Base-by-base conservation (phyloP, 1,140 invertebrate genomes). In the Drosophila tsacasi region DNA sequence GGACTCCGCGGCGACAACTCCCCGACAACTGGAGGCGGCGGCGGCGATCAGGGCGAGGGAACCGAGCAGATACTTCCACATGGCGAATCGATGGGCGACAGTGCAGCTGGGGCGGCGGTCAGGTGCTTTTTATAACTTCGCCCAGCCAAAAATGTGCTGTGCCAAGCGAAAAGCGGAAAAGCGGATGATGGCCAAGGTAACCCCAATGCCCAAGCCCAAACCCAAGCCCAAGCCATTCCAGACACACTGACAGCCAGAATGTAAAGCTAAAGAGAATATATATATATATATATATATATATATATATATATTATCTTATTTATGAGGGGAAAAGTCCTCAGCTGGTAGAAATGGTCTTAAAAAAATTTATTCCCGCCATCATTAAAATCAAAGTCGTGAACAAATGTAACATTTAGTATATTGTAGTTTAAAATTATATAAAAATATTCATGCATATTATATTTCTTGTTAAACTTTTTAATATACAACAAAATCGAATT, bases 1-100 rank as follows among this genome's bases (percentile, higher is more conserved):
- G 13, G 13, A 21, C 13, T 64, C 44, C 1, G 19, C 17, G 6
- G 19, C 64, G 2, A 21, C 58, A 5, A 27, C 25, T 49, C 19
- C 60, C 12, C 39, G 40, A 4, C 21, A 65, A 5, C 42, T n/a
- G 19, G 64, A 9, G 21, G 17, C 37, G 13, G 40, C 42, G 3
- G 23, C 64, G n/a, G n/a, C n/a, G 10, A 47, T 3, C 1, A 47
- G 3, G n/a, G 32, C 27, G 23, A 67, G 13, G n/a, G n/a, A 64
- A 63, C 64, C 64, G n/a, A 67, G 15, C 9, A 57, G 58, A 47
- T 47, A 64, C 32, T 46, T 67, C 58, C 42, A 63, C 64, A 67
- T 67, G 7, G 23, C 61, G 65, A 63, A 21, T 13, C 46, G 44
- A 37, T 32, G 44, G 25, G 32, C 15, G 60, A 67, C 32, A 67